Evolutionary conservation across 2,888 invertebrate genomes (phyloP), one percentile per base, ranked within the genome.

Genomic region (Prenolepis imparis): DNA sequence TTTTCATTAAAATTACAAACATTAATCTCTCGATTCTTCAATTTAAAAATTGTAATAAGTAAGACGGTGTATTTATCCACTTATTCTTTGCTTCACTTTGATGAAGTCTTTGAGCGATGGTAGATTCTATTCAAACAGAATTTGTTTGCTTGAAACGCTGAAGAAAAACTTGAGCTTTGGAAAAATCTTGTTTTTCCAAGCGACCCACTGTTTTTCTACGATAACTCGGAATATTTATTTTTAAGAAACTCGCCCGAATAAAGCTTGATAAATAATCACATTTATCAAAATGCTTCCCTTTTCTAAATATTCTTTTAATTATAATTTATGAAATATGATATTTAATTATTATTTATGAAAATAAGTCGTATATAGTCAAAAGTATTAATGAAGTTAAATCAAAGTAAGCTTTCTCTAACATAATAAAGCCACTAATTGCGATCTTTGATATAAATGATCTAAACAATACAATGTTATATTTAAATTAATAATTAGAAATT

Each of bases 1-100:
- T 36, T 32, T 41, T 78, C 44, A 12, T 78, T 78, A 44, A 70
- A 70, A 70, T 78, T 32, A 59, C 28, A 77, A 77, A 77, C 32
- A 57, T 75, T 67, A 77, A 44, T 36, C 48, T 59, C 9, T 11
- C 12, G n/a, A 78, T 32, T 44, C n/a, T 59, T 15, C 9, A 44
- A 2, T 70, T 70, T 70, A 63, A 36, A 70, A 59, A 61, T 59
- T 70, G 44, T 36, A 61, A 70, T 59, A 24, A 70, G 44, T 32
- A 36, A n/a, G 70, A 18, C 32, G 32, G 68, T 52, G 3, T 61
- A n/a, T 80, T 78, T 70, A 8, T 78, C 9, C 28, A 44, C n/a
- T 57, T 77, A 57, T 41, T 44, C 59, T 59, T 55, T 28, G 5
- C 21, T 28, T 78, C 44, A 44, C 36, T 78, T 70, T 15, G 8